These are phyloP conservation scores for Typhlichthys eigenmanni DNA, from an alignment of 2,797 vertebrate species.

Conservation along the genomic window DNA sequence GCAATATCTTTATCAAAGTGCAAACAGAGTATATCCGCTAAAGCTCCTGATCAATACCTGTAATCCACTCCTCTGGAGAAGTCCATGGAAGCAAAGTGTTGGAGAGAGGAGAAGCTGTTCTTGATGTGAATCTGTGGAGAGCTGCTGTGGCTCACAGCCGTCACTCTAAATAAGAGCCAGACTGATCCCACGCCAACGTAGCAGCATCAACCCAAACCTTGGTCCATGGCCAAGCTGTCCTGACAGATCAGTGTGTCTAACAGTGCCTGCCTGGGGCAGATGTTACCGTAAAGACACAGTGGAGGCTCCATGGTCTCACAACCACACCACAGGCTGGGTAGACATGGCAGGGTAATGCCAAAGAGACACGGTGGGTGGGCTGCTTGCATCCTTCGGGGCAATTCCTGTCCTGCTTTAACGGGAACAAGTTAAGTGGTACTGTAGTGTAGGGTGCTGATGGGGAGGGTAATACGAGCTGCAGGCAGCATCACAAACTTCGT, in stretches of 20 bases:
- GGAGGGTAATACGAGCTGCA: slow-evolving; percentile 25
- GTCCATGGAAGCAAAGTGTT: not conserved
- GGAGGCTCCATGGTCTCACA: slow-evolving; percentile 37
- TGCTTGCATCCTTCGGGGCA: slow-evolving; percentile 66
- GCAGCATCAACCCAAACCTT: slow-evolving; percentile 6
- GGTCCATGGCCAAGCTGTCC: slow-evolving; percentile 3
- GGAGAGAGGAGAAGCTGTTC: not conserved
- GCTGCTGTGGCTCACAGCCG: not conserved
- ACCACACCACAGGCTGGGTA: slow-evolving; percentile 40
- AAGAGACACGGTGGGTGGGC: slow-evolving; percentile 71
- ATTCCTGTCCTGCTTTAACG: slow-evolving; percentile 69
- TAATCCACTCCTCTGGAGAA: not conserved
- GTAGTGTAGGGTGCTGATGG: slow-evolving; percentile 49
- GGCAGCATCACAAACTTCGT: slow-evolving; percentile 36
- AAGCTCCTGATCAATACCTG: slow-evolving; percentile 1
- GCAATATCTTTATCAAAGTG: no score
- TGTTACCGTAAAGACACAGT: slow-evolving; percentile 44
- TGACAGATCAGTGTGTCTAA: slow-evolving; percentile 18
- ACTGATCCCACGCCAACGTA: slow-evolving; percentile 11
- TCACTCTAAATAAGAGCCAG: slow-evolving; percentile 12
- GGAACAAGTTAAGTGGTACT: slow-evolving; percentile 77
- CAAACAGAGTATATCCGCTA: no score
- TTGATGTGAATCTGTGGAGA: not conserved
- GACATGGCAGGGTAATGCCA: slow-evolving; percentile 62
- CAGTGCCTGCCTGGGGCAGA: slow-evolving; percentile 46